Conservation (phyloP, 2,797 vertebrate genomes). For the Micrastur ruficollis region DNA sequence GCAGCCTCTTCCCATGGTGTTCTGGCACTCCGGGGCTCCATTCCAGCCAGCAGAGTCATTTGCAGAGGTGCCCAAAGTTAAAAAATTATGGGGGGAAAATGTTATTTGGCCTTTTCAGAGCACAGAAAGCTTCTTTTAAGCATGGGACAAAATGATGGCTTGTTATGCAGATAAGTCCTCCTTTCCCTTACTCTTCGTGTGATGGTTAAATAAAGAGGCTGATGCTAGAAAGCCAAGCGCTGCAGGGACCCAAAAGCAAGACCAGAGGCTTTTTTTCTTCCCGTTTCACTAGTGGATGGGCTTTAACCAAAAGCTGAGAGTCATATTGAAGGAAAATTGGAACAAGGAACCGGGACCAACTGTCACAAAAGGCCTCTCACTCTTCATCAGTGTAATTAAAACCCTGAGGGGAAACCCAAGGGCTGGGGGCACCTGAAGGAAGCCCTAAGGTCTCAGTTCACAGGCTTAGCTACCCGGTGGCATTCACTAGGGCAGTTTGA, state of each 20-base stretch:
- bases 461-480: not conserved
- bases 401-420: not conserved
- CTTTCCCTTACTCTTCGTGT: not conserved
- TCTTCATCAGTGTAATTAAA: not conserved
- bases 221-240: not conserved
- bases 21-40: conserved; percentile 9
- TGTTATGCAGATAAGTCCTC: not conserved
- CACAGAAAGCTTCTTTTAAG: not conserved
- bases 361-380: not conserved
- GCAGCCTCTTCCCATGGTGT: conserved; percentile 32
- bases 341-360: not conserved
- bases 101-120: not conserved
- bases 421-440: not conserved
- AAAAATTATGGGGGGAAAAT: not conserved
- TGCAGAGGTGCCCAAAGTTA: conserved; percentile 30
- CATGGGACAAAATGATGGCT: not conserved
- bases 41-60: conserved; percentile 32
- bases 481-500: not conserved
- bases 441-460: accelerated
- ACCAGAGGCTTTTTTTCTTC: not conserved
- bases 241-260: not conserved
- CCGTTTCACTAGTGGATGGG: not conserved
- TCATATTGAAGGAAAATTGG: not conserved
- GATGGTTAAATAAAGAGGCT: not conserved
- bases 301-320: not conserved